Evolutionary conservation across 2,888 invertebrate species (phyloP), one percentile per base, ranked within the genome.

Genomic region (Cantharis lateralis): DNA sequence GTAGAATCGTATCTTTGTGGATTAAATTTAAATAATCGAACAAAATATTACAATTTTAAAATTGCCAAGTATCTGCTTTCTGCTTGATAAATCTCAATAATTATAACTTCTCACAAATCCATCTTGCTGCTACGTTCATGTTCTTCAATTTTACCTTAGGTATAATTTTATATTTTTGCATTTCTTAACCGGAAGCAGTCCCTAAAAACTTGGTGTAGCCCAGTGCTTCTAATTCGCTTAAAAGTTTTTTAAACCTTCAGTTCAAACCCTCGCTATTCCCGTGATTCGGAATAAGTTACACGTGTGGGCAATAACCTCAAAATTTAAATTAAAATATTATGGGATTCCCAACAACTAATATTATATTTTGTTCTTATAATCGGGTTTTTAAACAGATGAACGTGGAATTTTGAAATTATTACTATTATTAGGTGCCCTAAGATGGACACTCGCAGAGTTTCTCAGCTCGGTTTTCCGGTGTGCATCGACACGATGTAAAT

Each of bases 1-100:
- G 78, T 75, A 74, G 80, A 82, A 82, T 83, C 82, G 81, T 81
- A 82, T 82, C 82, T 82, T 81, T 81, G 79, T 79, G 82, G 83
- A 83, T 83, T 83, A 83, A 81, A 82, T 80, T 81, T 77, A 75
- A 79, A 79, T 78, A 78, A 74, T 74, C 72, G 78, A 81, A 82
- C 80, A 76, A 79, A 71, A 75, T 62, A 72, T 66, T 71, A 76
- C 74, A 48, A 48, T 48, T 48, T 48, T 48, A 48, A 48, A 48
- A 48, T 48, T 48, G n/a, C 48, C 48, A 48, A 48, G 48, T 77
- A 70, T 72, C 16, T 28, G 62, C 66, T 61, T 70, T 77, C 75
- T 68, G 3, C 68, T 15, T 28, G 70, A 72, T 72, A 66, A 72
- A 72, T 72, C 61, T n/a, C n/a, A 48, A 48, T n/a, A 48, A 48